These are phyloP conservation scores for Erpetoichthys calabaricus DNA, from an alignment of 2,797 vertebrate genomes.

Conservation along the genomic window DNA sequence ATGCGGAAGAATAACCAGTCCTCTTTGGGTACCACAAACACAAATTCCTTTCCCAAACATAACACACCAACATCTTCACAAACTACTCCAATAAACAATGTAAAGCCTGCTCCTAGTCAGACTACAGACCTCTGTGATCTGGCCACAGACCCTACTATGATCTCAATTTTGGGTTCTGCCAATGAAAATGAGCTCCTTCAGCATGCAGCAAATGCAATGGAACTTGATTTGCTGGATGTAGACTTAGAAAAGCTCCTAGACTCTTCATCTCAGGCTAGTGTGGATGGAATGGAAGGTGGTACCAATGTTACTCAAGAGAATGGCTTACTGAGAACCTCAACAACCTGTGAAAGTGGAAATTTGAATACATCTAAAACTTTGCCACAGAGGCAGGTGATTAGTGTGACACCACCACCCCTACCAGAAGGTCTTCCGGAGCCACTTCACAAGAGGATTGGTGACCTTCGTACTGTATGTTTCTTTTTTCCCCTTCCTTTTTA, in stretches of 20 bases:
- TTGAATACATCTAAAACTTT: constrained; percentile 44
- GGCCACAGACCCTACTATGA: constrained; percentile 64
- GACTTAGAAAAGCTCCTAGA: constrained; percentile 83
- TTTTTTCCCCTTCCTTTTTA: not conserved
- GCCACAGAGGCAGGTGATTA: constrained; percentile 33
- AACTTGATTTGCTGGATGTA: constrained; percentile 76
- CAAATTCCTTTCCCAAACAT: constrained; percentile 16
- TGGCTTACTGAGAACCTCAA: constrained; percentile 37
- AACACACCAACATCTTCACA: too few relatives aligned
- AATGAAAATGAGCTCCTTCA: constrained; percentile 81
- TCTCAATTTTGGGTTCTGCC: constrained; percentile 77
- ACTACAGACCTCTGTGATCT: constrained; percentile 36
- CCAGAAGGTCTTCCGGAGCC: constrained; percentile 69
- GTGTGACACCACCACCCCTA: constrained; percentile 58
- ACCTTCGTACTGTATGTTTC: constrained; percentile 69
- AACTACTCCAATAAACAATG: constrained; percentile 11
- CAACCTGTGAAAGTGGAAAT: constrained; percentile 30
- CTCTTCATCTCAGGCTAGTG: constrained; percentile 72
- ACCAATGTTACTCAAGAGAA: constrained; percentile 41
- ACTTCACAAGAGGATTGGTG: constrained; percentile 79
- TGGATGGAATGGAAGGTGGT: constrained; percentile 52
- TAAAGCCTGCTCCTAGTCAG: constrained; percentile 30
- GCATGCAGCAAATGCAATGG: constrained; percentile 60
- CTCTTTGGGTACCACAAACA: not conserved
- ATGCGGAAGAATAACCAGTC: constrained; percentile 61